These are phyloP conservation scores for Ennomos quercinarius DNA, from an alignment of 2,888 invertebrate genomes.

Conservation along the genomic window DNA sequence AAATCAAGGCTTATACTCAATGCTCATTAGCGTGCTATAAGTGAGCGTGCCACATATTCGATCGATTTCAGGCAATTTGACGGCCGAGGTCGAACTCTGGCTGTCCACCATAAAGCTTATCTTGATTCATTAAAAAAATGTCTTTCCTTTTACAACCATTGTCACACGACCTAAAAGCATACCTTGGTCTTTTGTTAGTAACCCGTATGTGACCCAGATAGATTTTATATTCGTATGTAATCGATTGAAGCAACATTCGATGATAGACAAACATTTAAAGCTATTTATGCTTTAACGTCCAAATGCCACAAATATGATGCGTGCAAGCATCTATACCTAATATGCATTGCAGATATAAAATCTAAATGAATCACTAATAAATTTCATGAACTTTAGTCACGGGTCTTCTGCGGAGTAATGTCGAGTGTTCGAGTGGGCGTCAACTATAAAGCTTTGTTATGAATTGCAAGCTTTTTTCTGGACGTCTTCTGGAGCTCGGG, in stretches of 20 bases:
- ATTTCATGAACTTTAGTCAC: slow-evolving; percentile 54
- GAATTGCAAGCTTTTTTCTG: slow-evolving; percentile 66
- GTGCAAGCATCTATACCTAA: slow-evolving; percentile 38
- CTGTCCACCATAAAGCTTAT: slow-evolving; percentile 80
- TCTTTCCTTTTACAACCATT: slow-evolving; percentile 65
- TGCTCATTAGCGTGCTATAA: slow-evolving; percentile 32
- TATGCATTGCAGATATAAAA: slow-evolving; percentile 44
- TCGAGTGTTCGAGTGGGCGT: slow-evolving; percentile 42
- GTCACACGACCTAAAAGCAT: slow-evolving; percentile 67
- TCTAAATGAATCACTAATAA: slow-evolving; percentile 48
- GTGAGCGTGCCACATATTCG: slow-evolving; percentile 67
- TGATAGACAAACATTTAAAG: slow-evolving; percentile 18
- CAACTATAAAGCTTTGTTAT: slow-evolving; percentile 63
- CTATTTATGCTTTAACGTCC: slow-evolving; percentile 31
- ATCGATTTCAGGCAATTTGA: slow-evolving; percentile 79
- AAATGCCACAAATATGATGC: slow-evolving; percentile 59
- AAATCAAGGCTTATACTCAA: slow-evolving; percentile 27
- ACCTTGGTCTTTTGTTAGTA: slow-evolving; percentile 72
- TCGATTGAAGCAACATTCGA: slow-evolving; percentile 61
- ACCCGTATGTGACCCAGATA: slow-evolving; percentile 74
- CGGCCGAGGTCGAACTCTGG: slow-evolving; percentile 79
- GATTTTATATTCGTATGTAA: slow-evolving; percentile 59
- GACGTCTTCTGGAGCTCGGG: slow-evolving; percentile 69
- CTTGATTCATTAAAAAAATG: slow-evolving; percentile 76
- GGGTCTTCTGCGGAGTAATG: slow-evolving; percentile 35